Conservation (phyloP, 2,797 vertebrate species). For the Crenuchus spilurus region DNA sequence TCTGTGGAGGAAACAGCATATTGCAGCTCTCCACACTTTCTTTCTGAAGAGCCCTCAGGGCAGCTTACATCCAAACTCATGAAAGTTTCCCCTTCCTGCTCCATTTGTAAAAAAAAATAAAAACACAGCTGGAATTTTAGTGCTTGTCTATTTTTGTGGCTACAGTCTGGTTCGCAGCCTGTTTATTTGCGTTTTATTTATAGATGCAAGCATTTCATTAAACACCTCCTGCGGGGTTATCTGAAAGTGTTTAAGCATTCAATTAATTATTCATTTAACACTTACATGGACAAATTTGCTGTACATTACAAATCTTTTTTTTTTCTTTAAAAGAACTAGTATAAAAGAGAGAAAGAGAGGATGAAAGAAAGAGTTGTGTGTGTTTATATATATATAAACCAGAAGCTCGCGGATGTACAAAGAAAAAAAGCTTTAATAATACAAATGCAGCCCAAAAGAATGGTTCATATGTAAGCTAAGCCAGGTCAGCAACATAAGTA, state of each 20-base stretch:
- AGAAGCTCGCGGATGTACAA: too few relatives aligned
- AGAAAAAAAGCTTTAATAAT: too few relatives aligned
- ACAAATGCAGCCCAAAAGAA: too few relatives aligned
- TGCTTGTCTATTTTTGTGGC: conserved; percentile 10
- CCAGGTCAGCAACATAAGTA: too few relatives aligned
- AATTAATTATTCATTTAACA: conserved; percentile 23
- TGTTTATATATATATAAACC: too few relatives aligned
- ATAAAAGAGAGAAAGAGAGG: conserved; percentile 11
- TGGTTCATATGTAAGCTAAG: too few relatives aligned
- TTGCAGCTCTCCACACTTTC: conserved; percentile 38
- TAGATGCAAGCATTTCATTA: background rate
- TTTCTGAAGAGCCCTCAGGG: conserved; percentile 39
- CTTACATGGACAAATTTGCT: background rate
- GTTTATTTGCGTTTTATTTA: conserved; percentile 26
- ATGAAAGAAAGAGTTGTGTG: background rate
- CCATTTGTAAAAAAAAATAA: conserved; percentile 7
- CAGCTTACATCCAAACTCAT: conserved; percentile 42
- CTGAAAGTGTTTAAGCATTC: conserved; percentile 8
- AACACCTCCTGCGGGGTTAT: background rate
- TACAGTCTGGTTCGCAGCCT: background rate
- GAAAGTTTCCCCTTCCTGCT: conserved; percentile 8
- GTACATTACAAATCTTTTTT: background rate
- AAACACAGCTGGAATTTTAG: conserved; percentile 12
- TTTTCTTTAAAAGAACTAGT: background rate
- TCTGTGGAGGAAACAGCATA: conserved; percentile 42